phyloP scores from a whole-genome alignment of 1,140 invertebrate species.

The Leptopilina clavipes region DNA sequence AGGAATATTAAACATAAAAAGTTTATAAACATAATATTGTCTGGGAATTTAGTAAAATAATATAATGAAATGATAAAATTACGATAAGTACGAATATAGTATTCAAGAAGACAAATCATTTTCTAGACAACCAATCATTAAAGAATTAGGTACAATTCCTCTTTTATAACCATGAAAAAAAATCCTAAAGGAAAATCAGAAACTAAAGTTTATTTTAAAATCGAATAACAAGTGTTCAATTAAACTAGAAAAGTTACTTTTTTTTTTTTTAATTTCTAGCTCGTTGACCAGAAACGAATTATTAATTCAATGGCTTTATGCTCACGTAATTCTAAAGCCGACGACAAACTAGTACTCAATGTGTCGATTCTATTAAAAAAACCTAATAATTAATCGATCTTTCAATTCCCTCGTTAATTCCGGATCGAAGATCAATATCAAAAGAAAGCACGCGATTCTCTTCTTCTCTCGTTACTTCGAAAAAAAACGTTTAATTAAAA shows the following conservation, averaged over 20 bases:
- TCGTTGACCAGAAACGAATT: neutral
- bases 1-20: neutral
- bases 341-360: slow-evolving; percentile 13
- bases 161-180: neutral
- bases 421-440: slow-evolving; percentile 13
- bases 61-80: neutral
- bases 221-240: neutral
- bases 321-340: slow-evolving; percentile 29
- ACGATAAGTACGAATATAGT: neutral
- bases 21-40: neutral
- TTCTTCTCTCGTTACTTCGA: neutral
- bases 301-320: neutral
- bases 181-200: neutral
- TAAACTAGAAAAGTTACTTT: neutral
- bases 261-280: neutral
- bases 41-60: neutral
- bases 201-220: neutral
- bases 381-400: slow-evolving; percentile 14
- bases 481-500: neutral
- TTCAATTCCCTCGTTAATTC: slow-evolving; percentile 21
- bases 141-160: neutral
- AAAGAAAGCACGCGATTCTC: slow-evolving; percentile 1
- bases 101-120: neutral
- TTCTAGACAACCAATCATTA: neutral
- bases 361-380: slow-evolving; percentile 27